Base-by-base conservation (phyloP, 2,113 vertebrate genomes). In the Illadopsis cleaveri region DNA sequence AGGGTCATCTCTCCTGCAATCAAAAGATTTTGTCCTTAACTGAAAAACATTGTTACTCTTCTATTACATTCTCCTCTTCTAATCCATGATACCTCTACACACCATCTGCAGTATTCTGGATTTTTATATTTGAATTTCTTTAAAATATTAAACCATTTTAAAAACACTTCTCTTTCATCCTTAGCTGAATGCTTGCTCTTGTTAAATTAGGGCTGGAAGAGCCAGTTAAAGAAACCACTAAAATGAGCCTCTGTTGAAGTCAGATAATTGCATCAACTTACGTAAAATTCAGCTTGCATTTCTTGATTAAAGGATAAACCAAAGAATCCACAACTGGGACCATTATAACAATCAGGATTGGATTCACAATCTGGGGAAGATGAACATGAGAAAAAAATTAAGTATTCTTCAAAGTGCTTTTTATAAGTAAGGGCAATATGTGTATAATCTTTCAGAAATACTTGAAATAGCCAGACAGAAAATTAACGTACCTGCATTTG, bases 211-310 rank as follows among this genome's bases (percentile, higher is more conserved):
- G 21, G 12, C n/a, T 56, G 23, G 30, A 66, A 77, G 33, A 78
- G 9, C 11, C 53, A 61, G 24, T 64, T 53, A 73, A 90, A 91
- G 82, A 91, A 78, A 76, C 15, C 11, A 31, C 38, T 44, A 69
- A 42, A 62, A 50, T 10, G 5, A 72, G 19, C 13, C 30, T 65
- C 19, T 77, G 7, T 22, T 58, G n/a, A 86, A 90, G 31, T 42
- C 25, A 50, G 30, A 23, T 15, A 78, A 56, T 64, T 28, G 30
- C 3, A 50, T 85, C 27, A 48, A 98, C 99, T 98, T 98, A 99
- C 99, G 98, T 99, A 94, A 99, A 99, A 94, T 99, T 98, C 53
- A 99, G 78, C 38, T 98, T 98, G 95, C 99, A 99, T 96, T 99
- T 99, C 72, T 96, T 95, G 91, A 99, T 98, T 87, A 99, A 98